Conservation (phyloP, 1,140 invertebrate species). For the Ips typographus region DNA sequence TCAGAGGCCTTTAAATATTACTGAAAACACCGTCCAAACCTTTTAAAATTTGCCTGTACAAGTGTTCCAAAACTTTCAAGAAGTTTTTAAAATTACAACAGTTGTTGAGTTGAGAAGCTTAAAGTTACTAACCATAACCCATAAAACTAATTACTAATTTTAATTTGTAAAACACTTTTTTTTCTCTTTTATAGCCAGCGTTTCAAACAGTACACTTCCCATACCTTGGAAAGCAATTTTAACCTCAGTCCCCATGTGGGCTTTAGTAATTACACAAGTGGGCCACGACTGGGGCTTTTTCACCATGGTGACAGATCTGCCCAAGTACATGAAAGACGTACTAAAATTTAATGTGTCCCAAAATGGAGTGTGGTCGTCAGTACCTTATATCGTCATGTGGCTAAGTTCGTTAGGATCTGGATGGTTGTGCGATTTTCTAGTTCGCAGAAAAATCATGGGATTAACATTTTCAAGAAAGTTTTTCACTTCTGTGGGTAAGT, state of each 20-base stretch:
- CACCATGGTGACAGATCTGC: slow-evolving; percentile 89
- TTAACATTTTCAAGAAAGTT: slow-evolving; percentile 68
- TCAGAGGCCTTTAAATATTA: too few species aligned
- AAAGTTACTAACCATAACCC: background rate
- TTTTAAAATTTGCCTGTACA: too few species aligned
- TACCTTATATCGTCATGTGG: slow-evolving; percentile 76
- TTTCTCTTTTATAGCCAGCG: slow-evolving; percentile 27
- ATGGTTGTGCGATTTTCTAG: slow-evolving; percentile 67
- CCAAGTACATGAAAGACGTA: slow-evolving; percentile 89
- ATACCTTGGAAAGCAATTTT: slow-evolving; percentile 71
- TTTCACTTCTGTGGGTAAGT: slow-evolving; percentile 68
- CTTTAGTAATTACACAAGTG: slow-evolving; percentile 73
- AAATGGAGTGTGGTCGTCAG: slow-evolving; percentile 67
- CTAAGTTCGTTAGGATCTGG: slow-evolving; percentile 67
- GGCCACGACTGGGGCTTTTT: slow-evolving; percentile 95
- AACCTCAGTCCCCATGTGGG: slow-evolving; percentile 76
- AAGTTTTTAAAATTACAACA: too few species aligned
- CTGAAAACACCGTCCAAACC: too few species aligned
- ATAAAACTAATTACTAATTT: background rate
- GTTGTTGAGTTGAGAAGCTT: background rate
- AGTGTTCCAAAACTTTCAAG: too few species aligned
- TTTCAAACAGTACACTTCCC: slow-evolving; percentile 38
- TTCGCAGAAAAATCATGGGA: slow-evolving; percentile 58
- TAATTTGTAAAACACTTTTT: too few species aligned
- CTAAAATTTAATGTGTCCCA: slow-evolving; percentile 79